Evolutionary conservation across 2,797 vertebrate genomes (phyloP), one percentile per base, ranked within the genome.

Genomic region (Argyrosomus regius): DNA sequence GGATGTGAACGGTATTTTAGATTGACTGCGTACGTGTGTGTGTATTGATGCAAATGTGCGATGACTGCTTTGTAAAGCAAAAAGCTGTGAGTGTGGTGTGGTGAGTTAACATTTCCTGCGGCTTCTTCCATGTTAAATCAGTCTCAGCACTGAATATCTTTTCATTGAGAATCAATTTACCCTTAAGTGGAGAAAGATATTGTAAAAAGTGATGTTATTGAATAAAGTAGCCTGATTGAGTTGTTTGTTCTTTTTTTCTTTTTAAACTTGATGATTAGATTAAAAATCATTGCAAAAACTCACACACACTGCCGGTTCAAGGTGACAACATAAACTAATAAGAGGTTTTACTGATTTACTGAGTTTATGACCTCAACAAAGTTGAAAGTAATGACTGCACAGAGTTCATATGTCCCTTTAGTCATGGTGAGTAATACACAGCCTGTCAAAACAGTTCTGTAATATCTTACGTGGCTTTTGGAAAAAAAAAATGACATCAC

Each of bases 1-100:
- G 7, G 10, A 70, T 59, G 14, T 41, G 16, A 26, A 31, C 49
- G 31, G 45, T 52, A 53, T 57, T 74, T 80, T 3, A 52, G 43
- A 41, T 16, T 17, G 20, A 56, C 10, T 45, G 11, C 1, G 7
- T 45, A 68, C 24, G 45, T 7, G 43, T 45, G 10, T 49, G 41
- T 66, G 12, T 61, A 22, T 46, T 11, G 17, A 24, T 74, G 28
- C 20, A 70, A 53, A 1, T 18, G 5, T 46, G 43, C 14, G 26
- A 62, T 31, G 45, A 72, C 22, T 64, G 31, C 31, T 31, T 31
- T 31, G 31, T 31, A 31, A 31, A 31, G 31, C 26, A 28, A 28
- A 28, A 28, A 28, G 26, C 26, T 28, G 26, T 28, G 26, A 28
- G 26, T 28, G 26, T 28, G 26, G 26, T 35, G 2, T 24, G 12